phyloP scores from a whole-genome alignment of 1,140 invertebrate species.

The Megalopta genalis region DNA sequence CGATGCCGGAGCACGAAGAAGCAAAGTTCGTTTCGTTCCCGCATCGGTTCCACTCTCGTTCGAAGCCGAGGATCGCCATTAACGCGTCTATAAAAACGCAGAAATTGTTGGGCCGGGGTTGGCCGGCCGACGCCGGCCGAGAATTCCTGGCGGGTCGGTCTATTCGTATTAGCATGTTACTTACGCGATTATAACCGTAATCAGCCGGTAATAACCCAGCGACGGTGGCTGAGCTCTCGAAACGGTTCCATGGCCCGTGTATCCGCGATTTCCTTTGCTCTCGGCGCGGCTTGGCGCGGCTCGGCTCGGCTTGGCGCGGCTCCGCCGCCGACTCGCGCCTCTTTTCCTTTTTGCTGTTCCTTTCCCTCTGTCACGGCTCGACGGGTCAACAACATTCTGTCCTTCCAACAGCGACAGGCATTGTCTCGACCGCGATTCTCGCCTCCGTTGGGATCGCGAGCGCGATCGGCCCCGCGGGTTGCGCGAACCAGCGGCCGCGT shows the following conservation, averaged over 20 bases:
- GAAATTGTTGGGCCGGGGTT: slow-evolving; percentile 10
- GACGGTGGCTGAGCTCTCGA: background rate
- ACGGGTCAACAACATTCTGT: slow-evolving; percentile 28
- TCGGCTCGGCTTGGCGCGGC: too few relatives aligned
- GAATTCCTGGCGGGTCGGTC: background rate
- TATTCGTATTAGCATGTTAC: slow-evolving; percentile 35
- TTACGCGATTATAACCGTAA: slow-evolving; percentile 21
- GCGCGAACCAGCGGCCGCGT: background rate
- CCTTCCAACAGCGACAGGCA: slow-evolving; percentile 15
- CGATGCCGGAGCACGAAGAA: background rate
- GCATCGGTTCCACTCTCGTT: background rate
- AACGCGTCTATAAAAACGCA: slow-evolving; percentile 22
- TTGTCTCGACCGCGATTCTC: slow-evolving; percentile 22
- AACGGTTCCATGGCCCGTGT: background rate
- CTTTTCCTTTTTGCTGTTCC: slow-evolving; percentile 34
- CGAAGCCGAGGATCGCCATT: background rate
- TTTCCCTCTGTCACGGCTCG: slow-evolving; percentile 29
- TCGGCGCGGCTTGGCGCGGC: too few relatives aligned
- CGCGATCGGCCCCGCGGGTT: background rate
- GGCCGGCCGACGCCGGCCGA: background rate
- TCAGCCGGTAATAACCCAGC: slow-evolving; percentile 35
- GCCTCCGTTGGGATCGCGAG: background rate
- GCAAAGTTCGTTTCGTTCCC: background rate
- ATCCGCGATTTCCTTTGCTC: slow-evolving; percentile 30
- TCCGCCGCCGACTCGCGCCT: background rate